phyloP scores from a whole-genome alignment of 2,888 invertebrate species.

The Bhutanitis thaidina region DNA sequence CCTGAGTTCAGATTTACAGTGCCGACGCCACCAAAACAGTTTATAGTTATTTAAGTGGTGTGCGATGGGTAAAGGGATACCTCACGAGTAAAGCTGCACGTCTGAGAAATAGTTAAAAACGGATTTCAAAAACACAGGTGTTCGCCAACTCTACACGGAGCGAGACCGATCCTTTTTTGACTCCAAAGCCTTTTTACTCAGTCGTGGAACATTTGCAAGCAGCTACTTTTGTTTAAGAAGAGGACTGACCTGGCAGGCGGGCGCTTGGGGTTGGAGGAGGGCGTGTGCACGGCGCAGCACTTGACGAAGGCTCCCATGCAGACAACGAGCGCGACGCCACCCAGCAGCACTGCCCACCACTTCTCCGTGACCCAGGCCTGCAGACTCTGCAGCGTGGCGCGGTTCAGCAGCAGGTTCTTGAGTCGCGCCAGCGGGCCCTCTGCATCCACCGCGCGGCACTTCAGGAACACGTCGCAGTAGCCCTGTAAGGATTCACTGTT shows the following conservation, averaged over 20 bases:
- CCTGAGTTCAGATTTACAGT: no score
- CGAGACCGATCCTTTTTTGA: no score
- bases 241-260: constrained; percentile 88
- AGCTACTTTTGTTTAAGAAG: no score
- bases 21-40: no score
- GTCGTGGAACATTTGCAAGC: no score
- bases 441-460: constrained; percentile 98
- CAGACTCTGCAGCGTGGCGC: constrained; percentile 91
- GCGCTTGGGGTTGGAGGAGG: constrained; percentile 98
- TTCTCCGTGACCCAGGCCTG: constrained; percentile 96
- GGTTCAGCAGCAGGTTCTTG: constrained; percentile 96
- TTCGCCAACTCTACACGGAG: no score
- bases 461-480: constrained; percentile 99
- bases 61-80: no score
- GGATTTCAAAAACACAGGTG: no score
- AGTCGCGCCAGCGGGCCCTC: constrained; percentile 98
- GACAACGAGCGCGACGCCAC: constrained; percentile 94
- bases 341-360: constrained; percentile 96
- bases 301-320: constrained; percentile 99
- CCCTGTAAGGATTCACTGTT: constrained; percentile 79
- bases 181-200: no score
- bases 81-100: no score
- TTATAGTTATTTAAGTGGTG: no score
- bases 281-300: constrained; percentile 99
- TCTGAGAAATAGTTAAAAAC: no score